Evolutionary conservation across 2,797 vertebrate genomes (phyloP), one percentile per base, ranked within the genome.

Genomic region (Hylomyscus alleni): DNA sequence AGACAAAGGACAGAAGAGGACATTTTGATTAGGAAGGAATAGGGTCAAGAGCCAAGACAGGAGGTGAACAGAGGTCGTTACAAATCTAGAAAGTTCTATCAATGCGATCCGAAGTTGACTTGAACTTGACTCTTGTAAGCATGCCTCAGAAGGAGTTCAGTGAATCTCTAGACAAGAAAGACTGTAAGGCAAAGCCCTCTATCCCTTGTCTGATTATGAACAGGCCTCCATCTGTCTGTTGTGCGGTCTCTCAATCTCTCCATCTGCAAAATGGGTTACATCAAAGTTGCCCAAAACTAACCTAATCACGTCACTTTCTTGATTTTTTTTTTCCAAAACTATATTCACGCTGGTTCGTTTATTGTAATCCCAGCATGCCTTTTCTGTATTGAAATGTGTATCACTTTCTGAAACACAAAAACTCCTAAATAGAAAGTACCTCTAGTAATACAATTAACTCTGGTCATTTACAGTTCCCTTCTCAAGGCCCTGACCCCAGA

Each of bases 61-160:
- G 14, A 92, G 11, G 10, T 37, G 37, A 69, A 40, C 67, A 20
- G 75, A 26, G 8, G 19, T 50, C 6, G n/a, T 3, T 0, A 9
- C 20, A 31, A 95, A 24, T 77, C 20, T 58, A 10, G 60, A 87
- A 81, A 93, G 47, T 52, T 47, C 31, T 44, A 52, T 60, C 56
- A 34, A 90, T 56, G 0, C 37, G 69, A 92, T 60, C 69, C 65
- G 72, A 93, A 56, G 44, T 82, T 90, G 92, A 93, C 47, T 65
- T 69, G 85, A 29, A 24, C 72, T 44, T 47, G 67, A 40, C 40
- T 47, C 75, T 40, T 50, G 26, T 8, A 54, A 93, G 11, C 47
- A 20, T 6, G 22, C 58, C 60, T 69, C 44, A 19, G 1, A 3
- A 24, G n/a, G 24, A 52, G 19, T 12, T 50, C 65, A 13, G 52